Conservation (phyloP, 2,888 invertebrate species). For the Zygogramma bicolorata region DNA sequence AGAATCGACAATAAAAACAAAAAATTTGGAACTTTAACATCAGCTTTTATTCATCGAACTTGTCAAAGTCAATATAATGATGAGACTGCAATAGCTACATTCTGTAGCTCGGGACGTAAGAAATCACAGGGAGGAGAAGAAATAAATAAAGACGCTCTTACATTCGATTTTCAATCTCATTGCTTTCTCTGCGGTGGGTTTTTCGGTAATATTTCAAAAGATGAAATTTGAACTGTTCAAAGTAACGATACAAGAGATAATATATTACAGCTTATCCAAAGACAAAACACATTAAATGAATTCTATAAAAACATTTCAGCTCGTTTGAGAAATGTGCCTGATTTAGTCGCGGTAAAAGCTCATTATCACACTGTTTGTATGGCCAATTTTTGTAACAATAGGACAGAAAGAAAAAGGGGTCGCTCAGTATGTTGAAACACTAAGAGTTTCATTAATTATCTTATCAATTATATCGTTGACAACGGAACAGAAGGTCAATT, state of each 20-base stretch:
- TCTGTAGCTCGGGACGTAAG: constrained; percentile 37
- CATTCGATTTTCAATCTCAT: constrained; percentile 46
- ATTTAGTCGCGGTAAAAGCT: constrained; percentile 48
- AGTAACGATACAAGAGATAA: constrained; percentile 48
- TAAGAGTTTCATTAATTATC: constrained; percentile 48
- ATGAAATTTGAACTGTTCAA: constrained; percentile 43
- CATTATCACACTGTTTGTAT: constrained; percentile 52
- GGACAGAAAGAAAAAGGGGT: constrained; percentile 44
- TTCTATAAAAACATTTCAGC: constrained; percentile 48
- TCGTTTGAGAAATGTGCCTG: constrained; percentile 46
- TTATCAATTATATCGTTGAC: constrained; percentile 32
- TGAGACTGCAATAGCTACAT: constrained; percentile 43
- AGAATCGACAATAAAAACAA: too few relatives aligned
- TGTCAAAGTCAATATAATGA: constrained; percentile 43
- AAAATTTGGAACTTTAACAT: constrained; percentile 43
- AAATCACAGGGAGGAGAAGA: constrained; percentile 31
- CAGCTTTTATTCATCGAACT: constrained; percentile 44
- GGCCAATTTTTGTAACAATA: constrained; percentile 49
- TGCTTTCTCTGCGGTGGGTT: constrained; percentile 44
- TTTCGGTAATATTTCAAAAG: constrained; percentile 39
- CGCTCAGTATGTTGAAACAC: constrained; percentile 50
- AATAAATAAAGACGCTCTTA: constrained; percentile 45
- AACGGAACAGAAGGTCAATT: too few relatives aligned
- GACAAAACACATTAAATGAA: constrained; percentile 43
- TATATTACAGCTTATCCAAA: constrained; percentile 47